phyloP scores from a whole-genome alignment of 2,888 invertebrate genomes.

The Alitta virens region DNA sequence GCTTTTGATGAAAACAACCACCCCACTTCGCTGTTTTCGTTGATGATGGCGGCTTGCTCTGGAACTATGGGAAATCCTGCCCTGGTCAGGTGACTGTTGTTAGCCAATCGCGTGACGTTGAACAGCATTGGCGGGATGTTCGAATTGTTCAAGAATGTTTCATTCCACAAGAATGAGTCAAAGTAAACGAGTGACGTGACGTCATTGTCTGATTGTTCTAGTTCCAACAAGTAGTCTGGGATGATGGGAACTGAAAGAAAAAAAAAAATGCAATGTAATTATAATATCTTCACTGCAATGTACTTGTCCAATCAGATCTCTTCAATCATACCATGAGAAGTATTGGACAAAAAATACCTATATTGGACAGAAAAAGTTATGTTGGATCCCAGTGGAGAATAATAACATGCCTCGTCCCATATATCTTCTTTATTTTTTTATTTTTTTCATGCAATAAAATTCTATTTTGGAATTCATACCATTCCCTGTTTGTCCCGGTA shows the following conservation, averaged over 20 bases:
- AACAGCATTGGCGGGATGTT: slow-evolving; percentile 5
- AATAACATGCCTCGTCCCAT: no score
- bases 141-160: slow-evolving; percentile 10
- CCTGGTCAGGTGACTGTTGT: not conserved
- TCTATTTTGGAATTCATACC: no score
- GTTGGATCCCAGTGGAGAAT: no score
- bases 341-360: no score
- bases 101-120: slow-evolving; percentile 6
- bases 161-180: slow-evolving; percentile 8
- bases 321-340: no score
- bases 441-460: no score
- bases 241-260: slow-evolving; percentile 13
- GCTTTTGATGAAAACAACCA: slow-evolving; percentile 71
- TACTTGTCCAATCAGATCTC: no score
- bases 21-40: slow-evolving; percentile 35
- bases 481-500: no score
- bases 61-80: slow-evolving; percentile 10
- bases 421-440: no score
- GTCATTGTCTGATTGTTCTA: slow-evolving; percentile 1
- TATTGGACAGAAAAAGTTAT: no score
- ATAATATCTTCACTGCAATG: no score
- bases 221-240: slow-evolving; percentile 12
- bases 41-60: slow-evolving; percentile 10
- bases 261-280: not conserved
- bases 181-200: not conserved